Evolutionary conservation across 2,888 invertebrate species (phyloP).

Genomic region (Magallana nippona): DNA sequence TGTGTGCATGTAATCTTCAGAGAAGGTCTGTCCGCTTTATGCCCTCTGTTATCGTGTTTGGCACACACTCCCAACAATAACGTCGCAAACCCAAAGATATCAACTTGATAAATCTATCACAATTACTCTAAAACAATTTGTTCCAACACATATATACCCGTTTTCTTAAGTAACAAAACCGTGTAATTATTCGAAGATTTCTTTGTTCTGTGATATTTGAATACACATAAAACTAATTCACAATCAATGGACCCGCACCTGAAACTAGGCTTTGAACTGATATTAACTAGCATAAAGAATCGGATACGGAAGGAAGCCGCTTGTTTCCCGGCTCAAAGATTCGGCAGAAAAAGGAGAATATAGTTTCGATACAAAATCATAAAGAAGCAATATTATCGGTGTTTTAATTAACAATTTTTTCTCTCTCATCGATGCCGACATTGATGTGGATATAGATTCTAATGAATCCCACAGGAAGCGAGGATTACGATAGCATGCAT

Average conservation of each 20-base stretch:
- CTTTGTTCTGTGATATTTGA: conserved; percentile 2
- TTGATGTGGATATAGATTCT: not conserved
- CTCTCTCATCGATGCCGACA: not conserved
- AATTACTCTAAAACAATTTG: not conserved
- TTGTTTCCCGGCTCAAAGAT: conserved; percentile 21
- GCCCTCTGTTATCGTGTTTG: not conserved
- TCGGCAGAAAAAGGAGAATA: not conserved
- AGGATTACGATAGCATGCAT: conserved; percentile 4
- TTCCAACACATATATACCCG: not conserved
- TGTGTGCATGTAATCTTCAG: conserved; percentile 26
- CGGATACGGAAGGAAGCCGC: conserved; percentile 26
- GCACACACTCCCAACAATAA: not conserved
- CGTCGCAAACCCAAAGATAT: not conserved
- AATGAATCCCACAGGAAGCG: not conserved
- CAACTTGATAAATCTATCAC: not conserved
- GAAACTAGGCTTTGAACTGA: conserved; percentile 8
- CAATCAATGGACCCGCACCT: not conserved
- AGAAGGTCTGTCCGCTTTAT: not conserved
- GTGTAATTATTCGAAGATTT: not conserved
- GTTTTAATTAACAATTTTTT: conserved; percentile 11
- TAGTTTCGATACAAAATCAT: not conserved
- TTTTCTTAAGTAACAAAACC: not conserved
- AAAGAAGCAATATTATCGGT: conserved; percentile 8
- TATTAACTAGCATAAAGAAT: conserved; percentile 7
- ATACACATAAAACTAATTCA: not conserved